Evolutionary conservation across 1,140 invertebrate genomes (phyloP).

Genomic region (Lanistes nyassanus): DNA sequence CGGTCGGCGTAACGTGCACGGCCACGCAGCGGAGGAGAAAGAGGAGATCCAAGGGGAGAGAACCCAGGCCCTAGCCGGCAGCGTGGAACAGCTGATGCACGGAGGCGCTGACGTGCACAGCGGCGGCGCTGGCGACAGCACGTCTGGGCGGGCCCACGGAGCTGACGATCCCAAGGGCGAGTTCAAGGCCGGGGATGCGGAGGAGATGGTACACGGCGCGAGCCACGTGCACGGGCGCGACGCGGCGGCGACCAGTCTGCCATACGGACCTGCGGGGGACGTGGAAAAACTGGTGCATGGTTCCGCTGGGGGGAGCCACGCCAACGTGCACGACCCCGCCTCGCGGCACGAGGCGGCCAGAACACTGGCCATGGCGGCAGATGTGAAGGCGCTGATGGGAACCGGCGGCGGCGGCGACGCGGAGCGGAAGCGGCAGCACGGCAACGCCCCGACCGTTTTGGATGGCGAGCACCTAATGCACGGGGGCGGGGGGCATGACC

Average conservation of each 20-base stretch:
- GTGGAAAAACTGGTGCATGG: neutral
- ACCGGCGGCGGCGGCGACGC: neutral
- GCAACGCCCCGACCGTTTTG: neutral
- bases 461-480: conserved; percentile 17
- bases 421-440: neutral
- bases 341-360: neutral
- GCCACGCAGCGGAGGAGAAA: neutral
- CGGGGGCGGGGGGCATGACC: conserved; percentile 18
- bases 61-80: neutral
- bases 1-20: neutral
- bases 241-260: neutral
- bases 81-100: neutral
- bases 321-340: conserved; percentile 20
- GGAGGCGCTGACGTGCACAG: neutral
- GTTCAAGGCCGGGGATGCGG: conserved; percentile 14
- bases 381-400: neutral
- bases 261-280: conserved; percentile 8
- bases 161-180: neutral
- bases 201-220: conserved; percentile 13
- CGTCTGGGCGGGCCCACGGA: neutral
- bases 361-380: neutral
- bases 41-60: neutral
- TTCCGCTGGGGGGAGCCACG: neutral
- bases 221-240: neutral
- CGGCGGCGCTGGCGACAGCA: too few species aligned